A percentile compares a stretch with the other conserved stretches of the same genome.
These are phyloP conservation scores for Notospermus geniculatus DNA, from an alignment of 1,140 invertebrate species.

Conservation along the genomic window DNA sequence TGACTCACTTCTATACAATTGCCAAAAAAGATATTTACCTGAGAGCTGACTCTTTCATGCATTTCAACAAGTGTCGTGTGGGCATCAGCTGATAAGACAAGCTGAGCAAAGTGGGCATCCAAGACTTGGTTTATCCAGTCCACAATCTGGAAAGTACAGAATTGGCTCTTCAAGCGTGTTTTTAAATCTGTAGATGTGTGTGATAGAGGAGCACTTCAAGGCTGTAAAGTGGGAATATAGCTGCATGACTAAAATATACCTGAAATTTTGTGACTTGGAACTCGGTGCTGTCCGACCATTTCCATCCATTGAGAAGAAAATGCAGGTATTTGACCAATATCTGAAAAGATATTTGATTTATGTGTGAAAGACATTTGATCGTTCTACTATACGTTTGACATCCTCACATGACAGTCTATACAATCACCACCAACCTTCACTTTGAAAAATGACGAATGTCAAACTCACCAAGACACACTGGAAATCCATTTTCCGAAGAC, in stretches of 20 bases:
- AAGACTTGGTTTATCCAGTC: conserved; percentile 36
- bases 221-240: too few species aligned
- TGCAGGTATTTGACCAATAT: background rate
- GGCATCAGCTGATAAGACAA: conserved; percentile 36
- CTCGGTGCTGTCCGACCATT: too few species aligned
- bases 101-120: conserved; percentile 36
- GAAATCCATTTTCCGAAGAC: conserved; percentile 23
- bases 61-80: conserved; percentile 29
- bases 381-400: too few species aligned
- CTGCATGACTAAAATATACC: background rate
- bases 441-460: too few species aligned
- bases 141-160: conserved; percentile 21
- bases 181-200: too few species aligned
- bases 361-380: too few species aligned
- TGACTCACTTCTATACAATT: too few species aligned
- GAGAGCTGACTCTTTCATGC: conserved; percentile 25
- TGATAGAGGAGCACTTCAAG: too few species aligned
- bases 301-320: background rate
- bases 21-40: conserved; percentile 21
- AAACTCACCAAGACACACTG: conserved; percentile 26
- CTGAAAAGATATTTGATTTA: conserved; percentile 2
- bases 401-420: too few species aligned
- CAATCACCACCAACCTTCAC: too few species aligned
- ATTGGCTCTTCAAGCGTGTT: background rate
- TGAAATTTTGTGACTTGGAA: too few species aligned